Evolutionary conservation across 2,797 vertebrate genomes (phyloP), one percentile per base, ranked within the genome.

Genomic region (Lates japonicus): DNA sequence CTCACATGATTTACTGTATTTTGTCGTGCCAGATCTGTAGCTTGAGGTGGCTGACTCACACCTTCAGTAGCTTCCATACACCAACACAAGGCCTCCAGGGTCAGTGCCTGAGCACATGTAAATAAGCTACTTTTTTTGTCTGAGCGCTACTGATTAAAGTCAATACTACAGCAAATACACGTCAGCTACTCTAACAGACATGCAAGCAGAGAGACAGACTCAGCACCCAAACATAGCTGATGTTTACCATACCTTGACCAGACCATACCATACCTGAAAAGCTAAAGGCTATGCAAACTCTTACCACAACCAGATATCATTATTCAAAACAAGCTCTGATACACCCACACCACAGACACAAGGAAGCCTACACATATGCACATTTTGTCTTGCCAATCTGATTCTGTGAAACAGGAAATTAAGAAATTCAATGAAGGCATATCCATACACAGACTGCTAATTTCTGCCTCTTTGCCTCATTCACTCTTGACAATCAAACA

Each of bases 271-370:
- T n/a, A n/a, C n/a, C n/a, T 68, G 22, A 58, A 81, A 80, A 81
- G 81, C 63, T 13, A 14, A 8, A n/a, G 19, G 25, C 42, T 64
- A 84, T 79, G 81, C 74, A 87, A 91, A 88, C 41, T 67, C 22
- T 46, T 16, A 69, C 80, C 75, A 49, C 31, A 46, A 64, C 31
- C 51, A 39, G 13, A 33, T 20, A 33, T 19, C 37, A 58, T 76
- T 88, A 91, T 86, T 86, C 77, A 92, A 92, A 89, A 62, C 37
- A 22, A 59, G 14, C 41, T 22, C 63, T 0, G 7, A 70, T 20
- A 58, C 37, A 33, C 6, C 42, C 12, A 48, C 12, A 12, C 20
- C 7, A 17, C 33, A 62, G 9, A 14, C 22, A 77, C 14, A 31
- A 63, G 31, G 60, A 68, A 61, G 68, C 58, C 48, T 66, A 25